Conservation (phyloP, 2,113 vertebrate species). For the Enhydra lutris region DNA sequence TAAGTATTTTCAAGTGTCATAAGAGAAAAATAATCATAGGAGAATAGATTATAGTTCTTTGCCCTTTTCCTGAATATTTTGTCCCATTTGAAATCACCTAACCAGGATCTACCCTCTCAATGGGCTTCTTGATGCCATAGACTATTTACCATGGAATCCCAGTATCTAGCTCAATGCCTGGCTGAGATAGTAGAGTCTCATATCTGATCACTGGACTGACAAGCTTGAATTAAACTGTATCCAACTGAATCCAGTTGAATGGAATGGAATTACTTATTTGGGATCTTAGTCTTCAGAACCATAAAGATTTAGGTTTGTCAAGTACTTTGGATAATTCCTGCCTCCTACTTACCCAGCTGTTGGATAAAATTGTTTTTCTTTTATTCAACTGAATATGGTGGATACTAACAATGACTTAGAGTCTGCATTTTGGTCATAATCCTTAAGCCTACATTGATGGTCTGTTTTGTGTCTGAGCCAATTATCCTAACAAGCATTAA, state of each 20-base stretch:
- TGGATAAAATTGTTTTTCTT: not conserved
- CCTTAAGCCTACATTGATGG: not conserved
- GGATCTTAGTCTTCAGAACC: not conserved
- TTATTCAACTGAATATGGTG: not conserved
- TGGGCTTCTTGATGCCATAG: not conserved
- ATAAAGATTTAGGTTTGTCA: conserved; percentile 10
- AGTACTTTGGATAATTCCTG: not conserved
- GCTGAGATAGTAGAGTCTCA: not conserved
- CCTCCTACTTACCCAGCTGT: not conserved
- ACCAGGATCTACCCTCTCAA: not conserved
- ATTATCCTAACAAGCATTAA: conserved; percentile 57
- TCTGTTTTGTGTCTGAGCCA: conserved; percentile 53
- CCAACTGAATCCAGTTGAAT: not conserved
- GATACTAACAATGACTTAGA: conserved; percentile 5
- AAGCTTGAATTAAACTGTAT: not conserved
- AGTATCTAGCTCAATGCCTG: not conserved
- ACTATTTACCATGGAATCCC: not conserved
- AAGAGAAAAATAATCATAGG: not conserved
- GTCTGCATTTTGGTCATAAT: not conserved
- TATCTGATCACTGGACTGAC: not conserved
- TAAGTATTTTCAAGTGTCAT: not conserved
- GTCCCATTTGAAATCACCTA: not conserved
- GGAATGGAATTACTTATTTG: not conserved
- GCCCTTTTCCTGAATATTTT: not conserved
- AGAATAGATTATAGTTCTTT: not conserved